Base-by-base conservation (phyloP, 2,113 vertebrate genomes). In the Lepus timidus region DNA sequence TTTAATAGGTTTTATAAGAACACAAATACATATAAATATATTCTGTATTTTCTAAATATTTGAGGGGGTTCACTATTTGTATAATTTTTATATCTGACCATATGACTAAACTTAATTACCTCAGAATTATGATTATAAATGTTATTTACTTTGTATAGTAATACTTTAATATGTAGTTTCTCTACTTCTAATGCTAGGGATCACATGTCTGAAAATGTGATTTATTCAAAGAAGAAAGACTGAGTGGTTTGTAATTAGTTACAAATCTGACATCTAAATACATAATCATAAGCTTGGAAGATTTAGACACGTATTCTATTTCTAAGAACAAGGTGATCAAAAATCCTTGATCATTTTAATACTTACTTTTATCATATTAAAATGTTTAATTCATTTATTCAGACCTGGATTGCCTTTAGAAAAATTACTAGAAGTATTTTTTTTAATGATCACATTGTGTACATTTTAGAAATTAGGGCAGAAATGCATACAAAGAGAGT, bases 351-450 rank as follows among this genome's bases (percentile, higher is more conserved):
- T 92, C 13, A 1, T 96, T 94, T 88, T 89, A 88, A 61, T 90
- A 64, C 94, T 78, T 55, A n/a, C 95, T 91, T 91, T 88, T 95
- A 67, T 93, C 67, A 94, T 96, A 78, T 89, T 97, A 96, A 96
- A 70, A 70, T 86, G 33, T 88, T 61, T 90, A 95, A 81, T 87
- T 96, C 90, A 82, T 88, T 96, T 96, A 89, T 91, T 85, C 93
- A 78, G 20, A 70, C 96, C 67, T 90, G 23, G 27, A 4, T 78
- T 88, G 27, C 5, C 96, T 96, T 96, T 85, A 91, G 49, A 73
- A 97, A 33, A 96, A 52, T 95, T 96, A 49, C 61, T 68, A 39
- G 49, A 81, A 90, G 20, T 84, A 95, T 51, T 74, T 93, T 79
- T 94, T 79, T 94, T 92, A 73, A 87, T 91, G 65, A 49, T 95